Percentiles rank a stretch among this genome's conserved stretches.
Conservation (phyloP, 2,113 vertebrate genomes). For the Anarhynchus alexandrinus region DNA sequence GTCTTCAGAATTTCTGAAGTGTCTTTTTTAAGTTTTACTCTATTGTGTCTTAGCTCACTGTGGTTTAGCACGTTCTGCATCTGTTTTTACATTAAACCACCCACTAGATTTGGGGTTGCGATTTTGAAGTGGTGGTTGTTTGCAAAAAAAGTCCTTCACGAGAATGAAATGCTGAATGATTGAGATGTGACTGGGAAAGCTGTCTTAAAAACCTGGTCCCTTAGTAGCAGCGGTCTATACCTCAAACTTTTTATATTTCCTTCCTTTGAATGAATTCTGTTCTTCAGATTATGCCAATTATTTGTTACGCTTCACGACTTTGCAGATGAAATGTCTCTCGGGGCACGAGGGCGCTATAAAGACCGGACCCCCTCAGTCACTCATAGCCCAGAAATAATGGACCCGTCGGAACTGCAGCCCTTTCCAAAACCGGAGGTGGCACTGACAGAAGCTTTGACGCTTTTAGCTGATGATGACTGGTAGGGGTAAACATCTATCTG, state of each 20-base stretch:
- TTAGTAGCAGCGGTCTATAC: not conserved
- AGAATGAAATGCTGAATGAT: not conserved
- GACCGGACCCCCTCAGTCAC: constrained; percentile 51
- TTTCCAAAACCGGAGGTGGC: constrained; percentile 83
- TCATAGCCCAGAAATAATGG: constrained; percentile 73
- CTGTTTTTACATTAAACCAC: not conserved
- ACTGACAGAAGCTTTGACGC: constrained; percentile 79
- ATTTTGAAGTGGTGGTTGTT: not conserved
- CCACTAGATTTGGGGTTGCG: rapidly evolving
- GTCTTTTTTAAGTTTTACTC: not conserved
- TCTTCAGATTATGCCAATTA: not conserved
- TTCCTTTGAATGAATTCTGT: not conserved
- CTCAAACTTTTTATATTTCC: not conserved
- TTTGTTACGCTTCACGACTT: not conserved
- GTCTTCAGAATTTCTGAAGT: not conserved
- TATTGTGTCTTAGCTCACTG: not conserved
- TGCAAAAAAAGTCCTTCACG: not conserved
- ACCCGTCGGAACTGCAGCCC: constrained; percentile 76
- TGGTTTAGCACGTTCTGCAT: not conserved
- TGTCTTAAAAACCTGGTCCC: not conserved
- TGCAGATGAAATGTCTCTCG: constrained; percentile 74
- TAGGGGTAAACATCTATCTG: constrained; percentile 41
- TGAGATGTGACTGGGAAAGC: not conserved
- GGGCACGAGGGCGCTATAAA: constrained; percentile 64
- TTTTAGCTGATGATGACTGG: constrained; percentile 87